Conservation (phyloP, 2,888 invertebrate species). For the Calephelis perditalis region DNA sequence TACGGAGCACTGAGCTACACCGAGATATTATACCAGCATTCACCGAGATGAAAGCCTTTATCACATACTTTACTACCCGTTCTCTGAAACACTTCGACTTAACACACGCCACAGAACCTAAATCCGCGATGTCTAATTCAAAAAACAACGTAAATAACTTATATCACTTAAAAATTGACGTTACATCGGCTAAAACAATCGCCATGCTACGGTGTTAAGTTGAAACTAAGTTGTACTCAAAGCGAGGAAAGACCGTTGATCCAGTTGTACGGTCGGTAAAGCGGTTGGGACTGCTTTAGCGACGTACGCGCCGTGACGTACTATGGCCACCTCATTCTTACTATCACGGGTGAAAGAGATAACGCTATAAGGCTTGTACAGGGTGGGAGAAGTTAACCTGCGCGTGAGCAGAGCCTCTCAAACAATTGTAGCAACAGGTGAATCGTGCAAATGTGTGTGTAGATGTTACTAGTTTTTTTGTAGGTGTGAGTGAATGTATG, state of each 20-base stretch:
- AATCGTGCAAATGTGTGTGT: constrained; percentile 60
- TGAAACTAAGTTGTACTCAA: constrained; percentile 71
- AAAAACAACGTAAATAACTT: constrained; percentile 53
- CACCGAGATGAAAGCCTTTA: constrained; percentile 58
- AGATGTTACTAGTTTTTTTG: constrained; percentile 39
- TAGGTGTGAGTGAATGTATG: constrained; percentile 50
- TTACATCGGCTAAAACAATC: constrained; percentile 57
- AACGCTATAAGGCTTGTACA: constrained; percentile 41
- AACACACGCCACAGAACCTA: constrained; percentile 44
- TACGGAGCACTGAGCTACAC: constrained; percentile 60
- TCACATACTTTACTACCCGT: constrained; percentile 37
- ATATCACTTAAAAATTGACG: constrained; percentile 55
- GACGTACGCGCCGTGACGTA: constrained; percentile 41
- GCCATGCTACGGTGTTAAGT: constrained; percentile 61
- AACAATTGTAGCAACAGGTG: constrained; percentile 69
- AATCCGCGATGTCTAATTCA: constrained; percentile 40
- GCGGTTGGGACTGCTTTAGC: constrained; percentile 61
- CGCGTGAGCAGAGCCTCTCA: constrained; percentile 64
- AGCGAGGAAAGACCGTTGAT: constrained; percentile 74
- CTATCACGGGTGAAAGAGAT: constrained; percentile 38
- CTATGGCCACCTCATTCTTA: constrained; percentile 42
- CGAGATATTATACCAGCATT: constrained; percentile 66
- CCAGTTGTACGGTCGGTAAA: constrained; percentile 67
- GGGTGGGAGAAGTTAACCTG: constrained; percentile 67
- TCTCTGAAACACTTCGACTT: constrained; percentile 38